phyloP scores from a whole-genome alignment of 2,888 invertebrate species.

The Eubasilissa splendida region DNA sequence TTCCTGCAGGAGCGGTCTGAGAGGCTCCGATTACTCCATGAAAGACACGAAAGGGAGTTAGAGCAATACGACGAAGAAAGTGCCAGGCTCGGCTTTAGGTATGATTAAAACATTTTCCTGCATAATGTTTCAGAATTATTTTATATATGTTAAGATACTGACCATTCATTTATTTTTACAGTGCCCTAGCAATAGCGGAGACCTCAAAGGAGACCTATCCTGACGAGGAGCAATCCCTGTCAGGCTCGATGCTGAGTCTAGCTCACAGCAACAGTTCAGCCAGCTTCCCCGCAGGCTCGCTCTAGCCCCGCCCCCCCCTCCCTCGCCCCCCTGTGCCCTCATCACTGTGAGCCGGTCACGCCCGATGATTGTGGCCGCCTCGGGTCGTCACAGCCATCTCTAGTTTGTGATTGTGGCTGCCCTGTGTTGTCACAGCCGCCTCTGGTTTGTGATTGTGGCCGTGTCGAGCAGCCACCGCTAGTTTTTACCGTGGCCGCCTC shows the following conservation, averaged over 20 bases:
- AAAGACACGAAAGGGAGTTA: constrained; percentile 91
- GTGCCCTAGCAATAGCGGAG: constrained; percentile 93
- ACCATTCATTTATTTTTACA: constrained; percentile 65
- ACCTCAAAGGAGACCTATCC: constrained; percentile 91
- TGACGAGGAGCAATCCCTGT: constrained; percentile 92
- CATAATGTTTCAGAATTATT: constrained; percentile 11
- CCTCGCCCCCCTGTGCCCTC: constrained; percentile 36
- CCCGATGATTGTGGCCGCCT: background rate
- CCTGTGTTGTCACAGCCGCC: too few relatives aligned
- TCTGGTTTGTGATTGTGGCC: too few relatives aligned
- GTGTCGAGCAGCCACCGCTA: too few relatives aligned
- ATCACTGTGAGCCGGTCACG: constrained; percentile 21
- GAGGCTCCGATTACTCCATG: constrained; percentile 89
- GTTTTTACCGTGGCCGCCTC: too few relatives aligned
- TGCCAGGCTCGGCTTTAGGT: constrained; percentile 94
- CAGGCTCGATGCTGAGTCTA: constrained; percentile 95
- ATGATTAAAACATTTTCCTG: constrained; percentile 58
- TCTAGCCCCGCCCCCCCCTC: constrained; percentile 65
- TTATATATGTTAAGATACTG: constrained; percentile 3
- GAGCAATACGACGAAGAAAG: constrained; percentile 97
- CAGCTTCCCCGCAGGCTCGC: constrained; percentile 89
- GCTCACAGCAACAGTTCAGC: constrained; percentile 96
- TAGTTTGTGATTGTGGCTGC: too few relatives aligned
- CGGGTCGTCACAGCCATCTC: too few relatives aligned
- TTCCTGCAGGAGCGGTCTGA: constrained; percentile 94